Evolutionary conservation across 2,113 vertebrate species (phyloP).

Genomic region (Diadophis punctatus): DNA sequence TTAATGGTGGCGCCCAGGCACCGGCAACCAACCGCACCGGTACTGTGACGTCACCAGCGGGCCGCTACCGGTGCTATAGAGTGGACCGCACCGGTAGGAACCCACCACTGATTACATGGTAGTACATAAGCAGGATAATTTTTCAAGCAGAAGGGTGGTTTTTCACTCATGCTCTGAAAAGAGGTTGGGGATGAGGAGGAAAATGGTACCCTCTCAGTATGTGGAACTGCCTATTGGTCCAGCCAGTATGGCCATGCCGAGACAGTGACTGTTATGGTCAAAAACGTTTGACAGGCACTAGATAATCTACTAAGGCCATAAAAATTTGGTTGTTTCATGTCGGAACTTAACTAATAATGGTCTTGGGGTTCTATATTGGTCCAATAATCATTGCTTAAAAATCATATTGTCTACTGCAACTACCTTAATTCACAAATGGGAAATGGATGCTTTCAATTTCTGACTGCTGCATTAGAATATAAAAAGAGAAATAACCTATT

Average conservation of each 20-base stretch:
- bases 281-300: background rate
- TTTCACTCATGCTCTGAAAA: background rate
- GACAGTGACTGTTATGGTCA: background rate
- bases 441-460: background rate
- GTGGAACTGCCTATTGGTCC: background rate
- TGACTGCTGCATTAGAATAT: background rate
- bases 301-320: background rate
- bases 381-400: background rate
- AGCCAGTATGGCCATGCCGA: background rate
- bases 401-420: background rate
- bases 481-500: background rate
- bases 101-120: background rate
- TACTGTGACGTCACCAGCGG: too few relatives aligned
- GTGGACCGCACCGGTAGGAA: too few relatives aligned
- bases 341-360: background rate
- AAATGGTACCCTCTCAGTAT: background rate
- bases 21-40: too few relatives aligned
- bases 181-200: background rate
- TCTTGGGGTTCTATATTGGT: background rate
- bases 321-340: background rate
- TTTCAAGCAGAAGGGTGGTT: background rate
- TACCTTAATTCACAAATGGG: background rate
- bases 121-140: background rate
- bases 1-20: too few relatives aligned
- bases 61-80: too few relatives aligned